Conservation (phyloP, 2,113 vertebrate species). For the Platichthys stellatus region DNA sequence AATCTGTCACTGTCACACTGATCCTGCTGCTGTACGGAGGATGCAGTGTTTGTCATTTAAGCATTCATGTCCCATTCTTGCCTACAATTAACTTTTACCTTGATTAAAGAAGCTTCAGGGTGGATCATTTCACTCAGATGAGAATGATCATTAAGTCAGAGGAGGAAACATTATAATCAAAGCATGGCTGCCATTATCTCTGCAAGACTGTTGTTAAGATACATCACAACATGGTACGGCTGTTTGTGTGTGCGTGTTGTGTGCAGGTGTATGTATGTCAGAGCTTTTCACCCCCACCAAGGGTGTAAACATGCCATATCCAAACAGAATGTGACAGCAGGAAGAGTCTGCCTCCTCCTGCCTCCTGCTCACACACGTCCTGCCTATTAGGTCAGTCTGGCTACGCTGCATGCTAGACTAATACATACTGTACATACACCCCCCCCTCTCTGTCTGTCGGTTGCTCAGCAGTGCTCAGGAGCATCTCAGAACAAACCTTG, state of each 20-base stretch:
- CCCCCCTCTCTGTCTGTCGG: background rate
- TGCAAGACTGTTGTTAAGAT: constrained; percentile 6
- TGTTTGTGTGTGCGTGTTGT: background rate
- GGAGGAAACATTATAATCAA: constrained; percentile 25
- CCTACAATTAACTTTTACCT: background rate
- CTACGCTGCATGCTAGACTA: constrained; percentile 30
- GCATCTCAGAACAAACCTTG: constrained; percentile 25
- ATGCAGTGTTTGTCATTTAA: constrained; percentile 1
- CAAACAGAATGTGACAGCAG: constrained; percentile 62
- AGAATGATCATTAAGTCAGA: constrained; percentile 33
- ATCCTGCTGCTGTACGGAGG: constrained; percentile 6
- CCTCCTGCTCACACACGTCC: constrained; percentile 56
- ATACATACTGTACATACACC: constrained; percentile 16
- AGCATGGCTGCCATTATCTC: constrained; percentile 34
- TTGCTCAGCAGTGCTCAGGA: constrained; percentile 24
- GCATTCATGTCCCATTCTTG: background rate
- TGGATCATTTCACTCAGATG: constrained; percentile 16
- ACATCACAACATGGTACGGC: constrained; percentile 17
- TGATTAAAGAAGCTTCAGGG: constrained; percentile 11
- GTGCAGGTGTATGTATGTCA: constrained; percentile 11
- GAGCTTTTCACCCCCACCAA: constrained; percentile 16
- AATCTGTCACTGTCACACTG: constrained; percentile 38
- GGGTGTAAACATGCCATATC: constrained; percentile 52
- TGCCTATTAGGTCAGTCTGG: constrained; percentile 54
- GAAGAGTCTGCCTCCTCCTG: constrained; percentile 52